Base-by-base conservation (phyloP, 1,140 invertebrate species). In the Teleogryllus occipitalis region DNA sequence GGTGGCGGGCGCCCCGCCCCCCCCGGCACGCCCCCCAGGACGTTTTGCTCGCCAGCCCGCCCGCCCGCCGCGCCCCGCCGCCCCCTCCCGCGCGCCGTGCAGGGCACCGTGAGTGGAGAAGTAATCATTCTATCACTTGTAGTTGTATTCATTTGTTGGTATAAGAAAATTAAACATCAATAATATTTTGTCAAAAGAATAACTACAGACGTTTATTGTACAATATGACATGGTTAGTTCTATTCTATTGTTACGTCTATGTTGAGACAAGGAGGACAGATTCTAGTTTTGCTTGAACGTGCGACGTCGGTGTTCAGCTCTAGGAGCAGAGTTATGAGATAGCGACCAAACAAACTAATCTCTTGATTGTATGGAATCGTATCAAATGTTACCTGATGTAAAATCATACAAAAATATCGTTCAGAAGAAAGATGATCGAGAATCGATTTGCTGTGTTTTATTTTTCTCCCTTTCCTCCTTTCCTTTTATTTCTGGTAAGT, bases 171-270 rank as follows among this genome's bases (percentile, higher is more conserved):
- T 77, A 54, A 77, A 12, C 47, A 75, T 74, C 73, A 21, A 74
- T 79, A 73, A 79, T 79, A 79, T 79, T 79, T 79, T 79, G 78
- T 75, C 27, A 79, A 79, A 39, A 79, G 47, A 79, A 73, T 46
- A 39, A 54, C 72, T 74, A 79, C 47, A 79, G 54, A 22, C 73
- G 39, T 46, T 75, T 49, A 75, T 75, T 79, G n/a, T 79, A 65
- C 73, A 21, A 47, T 47, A 65, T 39, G 47, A 47, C 22, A n/a
- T 79, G 22, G 47, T 39, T 54, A 49, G 47, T 47, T 78, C 47
- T 65, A 65, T 47, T 49, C 47, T 14, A 7, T 79, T 74, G 73
- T 79, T 79, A 79, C 21, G 73, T 79, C 65, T 47, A 48, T 79
- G 78, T 79, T 75, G 74, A 79, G 18, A 65, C 54, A 65, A 65